Percentiles rank a stretch among this genome's conserved stretches.
Evolutionary conservation across 1,140 invertebrate species (phyloP).

Genomic region (Temnothorax longispinosus): DNA sequence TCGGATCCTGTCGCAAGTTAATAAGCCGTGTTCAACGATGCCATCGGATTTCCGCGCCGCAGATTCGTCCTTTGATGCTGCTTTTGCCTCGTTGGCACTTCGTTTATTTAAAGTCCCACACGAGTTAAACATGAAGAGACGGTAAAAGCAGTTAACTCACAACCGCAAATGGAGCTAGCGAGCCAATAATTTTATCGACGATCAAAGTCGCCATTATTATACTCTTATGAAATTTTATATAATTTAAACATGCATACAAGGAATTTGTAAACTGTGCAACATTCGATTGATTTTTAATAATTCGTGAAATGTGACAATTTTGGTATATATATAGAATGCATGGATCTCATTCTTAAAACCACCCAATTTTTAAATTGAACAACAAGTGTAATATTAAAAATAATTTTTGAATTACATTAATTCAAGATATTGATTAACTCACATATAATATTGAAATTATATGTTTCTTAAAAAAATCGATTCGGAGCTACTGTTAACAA

Average conservation of each 20-base stretch:
- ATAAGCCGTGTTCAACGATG: slow-evolving; percentile 54
- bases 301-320: background rate
- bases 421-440: background rate
- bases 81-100: slow-evolving; percentile 39
- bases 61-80: slow-evolving; percentile 48
- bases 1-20: slow-evolving; percentile 49
- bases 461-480: background rate
- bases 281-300: background rate
- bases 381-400: background rate
- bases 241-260: background rate
- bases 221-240: background rate
- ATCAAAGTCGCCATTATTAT: background rate
- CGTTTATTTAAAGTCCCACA: slow-evolving; percentile 42
- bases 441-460: background rate
- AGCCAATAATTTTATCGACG: background rate
- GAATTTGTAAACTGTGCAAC: background rate
- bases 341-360: background rate
- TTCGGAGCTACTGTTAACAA: background rate
- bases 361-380: background rate
- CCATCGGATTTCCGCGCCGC: slow-evolving; percentile 46
- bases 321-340: background rate
- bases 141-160: background rate
- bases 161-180: background rate
- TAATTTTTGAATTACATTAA: background rate
- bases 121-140: background rate